phyloP scores from a whole-genome alignment of 1,140 invertebrate species.

The Magallana gigas region DNA sequence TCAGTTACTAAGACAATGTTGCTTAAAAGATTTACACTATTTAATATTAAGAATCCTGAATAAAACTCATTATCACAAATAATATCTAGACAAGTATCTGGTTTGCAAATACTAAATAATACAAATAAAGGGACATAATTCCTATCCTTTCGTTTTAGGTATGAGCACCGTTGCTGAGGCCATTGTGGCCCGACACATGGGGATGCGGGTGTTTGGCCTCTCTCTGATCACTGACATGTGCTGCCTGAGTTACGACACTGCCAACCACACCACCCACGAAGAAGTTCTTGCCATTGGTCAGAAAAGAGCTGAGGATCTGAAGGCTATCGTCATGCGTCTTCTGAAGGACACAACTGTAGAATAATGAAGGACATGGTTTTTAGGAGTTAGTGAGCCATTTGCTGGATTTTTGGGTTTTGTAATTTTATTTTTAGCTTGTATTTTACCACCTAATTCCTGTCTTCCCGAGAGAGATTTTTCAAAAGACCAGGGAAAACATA shows the following conservation, averaged over 20 bases:
- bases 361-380: background rate
- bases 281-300: slow-evolving; percentile 92
- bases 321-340: slow-evolving; percentile 82
- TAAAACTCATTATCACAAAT: no score
- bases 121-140: background rate
- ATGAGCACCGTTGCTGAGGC: slow-evolving; percentile 97
- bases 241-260: slow-evolving; percentile 87
- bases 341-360: slow-evolving; percentile 46
- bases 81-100: no score
- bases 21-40: no score
- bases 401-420: no score
- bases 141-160: slow-evolving; percentile 79
- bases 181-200: slow-evolving; percentile 92
- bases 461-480: no score
- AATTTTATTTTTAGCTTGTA: no score
- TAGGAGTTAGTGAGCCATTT: no score
- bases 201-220: slow-evolving; percentile 92
- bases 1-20: no score
- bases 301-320: slow-evolving; percentile 84
- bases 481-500: no score
- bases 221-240: slow-evolving; percentile 95
- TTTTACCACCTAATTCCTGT: no score
- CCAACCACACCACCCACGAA: slow-evolving; percentile 89
- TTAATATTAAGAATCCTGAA: no score
- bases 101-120: no score